A percentile compares a stretch with the other conserved stretches of the same genome.
Conservation (phyloP, 2,113 vertebrate genomes). For the Formicarius rufipectus region DNA sequence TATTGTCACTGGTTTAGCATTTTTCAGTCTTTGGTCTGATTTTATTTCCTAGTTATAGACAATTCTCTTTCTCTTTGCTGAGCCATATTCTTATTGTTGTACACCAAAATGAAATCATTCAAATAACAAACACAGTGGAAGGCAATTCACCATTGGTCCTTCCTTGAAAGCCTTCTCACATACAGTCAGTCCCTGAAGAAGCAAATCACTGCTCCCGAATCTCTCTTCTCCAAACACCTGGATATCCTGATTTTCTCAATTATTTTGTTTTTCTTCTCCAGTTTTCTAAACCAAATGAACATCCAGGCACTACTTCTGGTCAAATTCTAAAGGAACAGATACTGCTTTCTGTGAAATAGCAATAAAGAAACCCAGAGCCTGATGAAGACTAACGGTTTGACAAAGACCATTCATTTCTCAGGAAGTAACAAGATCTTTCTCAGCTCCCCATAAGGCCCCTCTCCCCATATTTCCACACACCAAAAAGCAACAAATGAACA, state of each 20-base stretch:
- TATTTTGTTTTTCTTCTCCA: background rate
- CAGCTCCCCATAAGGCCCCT: background rate
- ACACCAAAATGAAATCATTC: background rate
- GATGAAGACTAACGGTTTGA: background rate
- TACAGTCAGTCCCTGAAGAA: background rate
- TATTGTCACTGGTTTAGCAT: background rate
- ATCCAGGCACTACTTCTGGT: background rate
- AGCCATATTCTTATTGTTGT: background rate
- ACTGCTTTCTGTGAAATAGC: background rate
- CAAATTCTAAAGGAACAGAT: background rate
- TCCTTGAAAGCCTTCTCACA: background rate
- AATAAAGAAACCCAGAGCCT: background rate
- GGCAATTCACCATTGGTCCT: background rate
- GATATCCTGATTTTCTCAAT: background rate
- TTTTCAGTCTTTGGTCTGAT: background rate
- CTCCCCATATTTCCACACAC: background rate
- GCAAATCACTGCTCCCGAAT: background rate
- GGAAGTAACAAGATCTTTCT: background rate
- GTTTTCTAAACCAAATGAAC: background rate
- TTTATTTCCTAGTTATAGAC: background rate
- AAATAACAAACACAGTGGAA: background rate
- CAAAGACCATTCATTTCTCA: background rate
- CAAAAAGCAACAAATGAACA: background rate
- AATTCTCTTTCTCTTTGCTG: background rate
- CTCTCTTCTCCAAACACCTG: background rate